Base-by-base conservation (phyloP, 2,888 invertebrate species). In the Euzetes globulus region DNA sequence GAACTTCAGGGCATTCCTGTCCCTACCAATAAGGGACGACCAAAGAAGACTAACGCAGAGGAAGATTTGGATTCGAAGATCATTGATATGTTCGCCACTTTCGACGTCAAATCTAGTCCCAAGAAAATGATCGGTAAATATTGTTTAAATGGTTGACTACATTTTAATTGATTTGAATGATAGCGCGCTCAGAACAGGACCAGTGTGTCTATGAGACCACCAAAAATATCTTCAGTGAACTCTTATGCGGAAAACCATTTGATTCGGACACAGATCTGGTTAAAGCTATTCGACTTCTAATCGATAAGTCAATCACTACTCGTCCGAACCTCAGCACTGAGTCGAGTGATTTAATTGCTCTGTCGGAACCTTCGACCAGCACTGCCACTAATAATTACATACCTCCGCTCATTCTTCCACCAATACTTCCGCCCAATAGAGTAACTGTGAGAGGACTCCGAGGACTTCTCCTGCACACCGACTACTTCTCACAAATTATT, bases 351-450 rank as follows among this genome's bases (percentile, higher is more conserved):
- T 9, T 11, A 9, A 13, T 9, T 9, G 11, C 41, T 41, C 7
- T 41, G 2, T 1, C 50, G n/a, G 50, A 11, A 2, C 50, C 50
- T 2, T 19, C n/a, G n/a, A 50, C 50, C 50, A 29, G 60, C 27
- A 63, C 17, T 27, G 60, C 15, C 6, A 1, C 27, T 5, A 33
- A 6, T 33, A 37, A 41, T 41, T 41, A 17, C 17, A 33, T 1
- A 13, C 3, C 41, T 7, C 68, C 63, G 17, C 63, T n/a, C n/a
- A n/a, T 41, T 41, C 13, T 1, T 41, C 41, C 41, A 13, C 41
- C 68, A 22, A 55, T 71, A n/a, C 33, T 72, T 13, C 55, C 72
- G n/a, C 72, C 72, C 25, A 72, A 58, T 25, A 33, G 27, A 9
- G 19, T 60, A 1, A 72, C 72, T 15, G 25, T 72, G 1, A 55